phyloP scores from a whole-genome alignment of 2,113 vertebrate species.

The Gambusia affinis region DNA sequence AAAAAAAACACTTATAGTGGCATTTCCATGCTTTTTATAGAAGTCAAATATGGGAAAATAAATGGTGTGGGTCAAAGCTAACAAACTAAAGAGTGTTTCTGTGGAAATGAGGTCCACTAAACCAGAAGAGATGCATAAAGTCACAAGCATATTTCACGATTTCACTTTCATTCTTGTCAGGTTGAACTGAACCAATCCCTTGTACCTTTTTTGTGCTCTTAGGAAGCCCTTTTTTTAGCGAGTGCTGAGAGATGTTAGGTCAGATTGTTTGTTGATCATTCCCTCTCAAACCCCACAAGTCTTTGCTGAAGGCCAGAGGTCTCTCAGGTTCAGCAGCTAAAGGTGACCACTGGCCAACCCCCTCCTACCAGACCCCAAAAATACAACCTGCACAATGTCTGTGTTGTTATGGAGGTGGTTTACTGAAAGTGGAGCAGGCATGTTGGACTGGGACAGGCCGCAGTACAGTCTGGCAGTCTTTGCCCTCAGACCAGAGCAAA shows the following conservation, averaged over 20 bases:
- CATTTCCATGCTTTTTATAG: slow-evolving; percentile 44
- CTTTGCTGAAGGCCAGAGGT: slow-evolving; percentile 65
- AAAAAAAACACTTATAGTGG: slow-evolving; percentile 4
- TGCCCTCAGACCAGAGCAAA: slow-evolving; percentile 65
- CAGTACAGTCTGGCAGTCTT: slow-evolving; percentile 69
- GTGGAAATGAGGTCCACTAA: slow-evolving; percentile 46
- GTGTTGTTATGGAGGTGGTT: slow-evolving; percentile 57
- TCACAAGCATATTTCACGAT: slow-evolving; percentile 49
- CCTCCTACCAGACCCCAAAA: slow-evolving; percentile 39
- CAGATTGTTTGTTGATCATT: slow-evolving; percentile 60
- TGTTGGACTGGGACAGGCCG: slow-evolving; percentile 34
- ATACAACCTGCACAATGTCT: slow-evolving; percentile 62
- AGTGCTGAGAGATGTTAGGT: slow-evolving; percentile 59
- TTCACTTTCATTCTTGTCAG: slow-evolving; percentile 36
- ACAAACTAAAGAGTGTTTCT: slow-evolving; percentile 50
- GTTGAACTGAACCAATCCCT: slow-evolving; percentile 58
- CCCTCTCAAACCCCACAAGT: slow-evolving; percentile 43
- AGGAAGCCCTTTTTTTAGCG: slow-evolving; percentile 62
- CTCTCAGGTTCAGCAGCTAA: slow-evolving; percentile 58
- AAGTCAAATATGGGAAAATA: slow-evolving; percentile 51
- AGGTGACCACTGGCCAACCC: slow-evolving; percentile 60
- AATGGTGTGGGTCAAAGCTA: slow-evolving; percentile 35
- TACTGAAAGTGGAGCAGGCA: slow-evolving; percentile 54
- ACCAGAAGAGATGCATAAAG: slow-evolving; percentile 41
- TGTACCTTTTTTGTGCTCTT: slow-evolving; percentile 43